These are phyloP conservation scores for Poicephalus gulielmi DNA, from an alignment of 2,113 vertebrate species.

Conservation along the genomic window DNA sequence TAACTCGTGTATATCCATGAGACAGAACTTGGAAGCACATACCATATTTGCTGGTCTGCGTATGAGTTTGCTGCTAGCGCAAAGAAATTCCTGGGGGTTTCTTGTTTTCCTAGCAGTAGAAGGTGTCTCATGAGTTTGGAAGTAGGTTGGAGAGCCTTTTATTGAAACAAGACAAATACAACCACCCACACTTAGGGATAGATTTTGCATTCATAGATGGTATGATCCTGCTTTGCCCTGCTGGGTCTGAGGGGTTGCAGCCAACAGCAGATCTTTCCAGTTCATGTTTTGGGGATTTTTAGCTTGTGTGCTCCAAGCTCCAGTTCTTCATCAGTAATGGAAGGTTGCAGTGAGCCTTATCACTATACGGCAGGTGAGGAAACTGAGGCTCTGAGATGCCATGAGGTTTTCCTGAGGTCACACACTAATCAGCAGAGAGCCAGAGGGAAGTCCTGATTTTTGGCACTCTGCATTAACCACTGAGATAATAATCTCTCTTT, in stretches of 20 bases:
- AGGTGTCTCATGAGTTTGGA: neutral
- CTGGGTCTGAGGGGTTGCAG: neutral
- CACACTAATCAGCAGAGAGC: neutral
- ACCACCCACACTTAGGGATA: neutral
- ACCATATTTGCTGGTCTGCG: constrained; percentile 26
- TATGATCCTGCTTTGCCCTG: neutral
- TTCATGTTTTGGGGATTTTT: neutral
- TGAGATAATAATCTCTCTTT: constrained; percentile 28
- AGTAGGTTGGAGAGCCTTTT: neutral
- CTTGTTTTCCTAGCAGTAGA: neutral
- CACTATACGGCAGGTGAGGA: neutral
- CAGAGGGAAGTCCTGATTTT: constrained; percentile 23
- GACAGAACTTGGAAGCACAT: neutral
- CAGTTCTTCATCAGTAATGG: neutral
- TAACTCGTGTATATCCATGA: constrained; percentile 21
- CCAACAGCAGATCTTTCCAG: neutral
- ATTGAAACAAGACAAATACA: neutral
- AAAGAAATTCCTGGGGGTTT: neutral
- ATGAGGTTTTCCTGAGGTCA: constrained; percentile 11
- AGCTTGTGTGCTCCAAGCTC: neutral
- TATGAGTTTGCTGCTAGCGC: neutral
- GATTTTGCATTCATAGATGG: neutral
- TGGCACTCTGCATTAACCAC: neutral
- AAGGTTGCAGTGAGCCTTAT: neutral
- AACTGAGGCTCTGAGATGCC: neutral